Evolutionary conservation across 2,888 invertebrate genomes (phyloP), one percentile per base, ranked within the genome.

Genomic region (Archaeoteleia sp.): DNA sequence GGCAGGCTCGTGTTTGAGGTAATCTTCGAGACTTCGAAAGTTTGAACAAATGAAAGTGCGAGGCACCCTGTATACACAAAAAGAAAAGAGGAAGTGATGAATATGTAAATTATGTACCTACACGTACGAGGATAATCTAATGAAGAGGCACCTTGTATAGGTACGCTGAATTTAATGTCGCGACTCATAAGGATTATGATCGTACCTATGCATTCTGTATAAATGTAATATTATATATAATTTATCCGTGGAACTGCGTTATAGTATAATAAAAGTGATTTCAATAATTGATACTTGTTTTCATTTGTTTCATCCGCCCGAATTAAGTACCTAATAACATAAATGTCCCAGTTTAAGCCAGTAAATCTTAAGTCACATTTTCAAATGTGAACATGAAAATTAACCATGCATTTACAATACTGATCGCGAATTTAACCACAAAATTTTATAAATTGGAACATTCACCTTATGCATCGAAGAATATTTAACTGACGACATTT

Each of bases 181-280:
- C 66, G 66, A 57, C 25, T 13, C 48, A 53, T 54, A 61, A 63
- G 51, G 55, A 72, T 70, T 70, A 61, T 34, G 51, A 68, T 61
- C 67, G 63, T 78, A 78, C 74, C 76, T 78, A 78, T 74, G 72
- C 74, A 78, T 74, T 74, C 76, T 83, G 83, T 84, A 84, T 83
- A 83, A 84, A 83, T 83, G 83, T 83, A 84, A 82, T 74, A 83
- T 81, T 80, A 82, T 81, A 82, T 82, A 62, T 67, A 82, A 83
- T 82, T 83, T 81, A 83, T 83, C 82, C 79, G 79, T 81, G 76
- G 74, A 81, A 78, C 77, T 78, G 79, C 75, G 80, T 78, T 77
- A 82, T 80, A 82, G 82, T 74, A 74, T 79, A 84, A 83, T 83
- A 84, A 84, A 84, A 78, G 70, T 80, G 79, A 82, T 84, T 83